A percentile compares a stretch with the other conserved stretches of the same genome.
These are phyloP conservation scores for Cataglyphis livida DNA, from an alignment of 2,888 invertebrate genomes.

Conservation along the genomic window DNA sequence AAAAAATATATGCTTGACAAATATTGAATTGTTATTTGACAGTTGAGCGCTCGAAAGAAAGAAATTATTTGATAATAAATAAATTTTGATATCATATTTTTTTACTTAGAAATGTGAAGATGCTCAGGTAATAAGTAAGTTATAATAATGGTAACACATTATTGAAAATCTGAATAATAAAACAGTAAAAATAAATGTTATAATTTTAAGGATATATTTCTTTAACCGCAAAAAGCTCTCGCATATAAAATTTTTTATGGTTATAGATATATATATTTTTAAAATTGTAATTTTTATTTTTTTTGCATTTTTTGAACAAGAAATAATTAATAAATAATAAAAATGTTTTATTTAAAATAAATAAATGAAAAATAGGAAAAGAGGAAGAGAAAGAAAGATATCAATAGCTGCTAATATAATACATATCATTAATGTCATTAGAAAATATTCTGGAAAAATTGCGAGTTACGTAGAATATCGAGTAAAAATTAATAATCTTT, in stretches of 20 bases:
- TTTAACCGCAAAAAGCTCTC: not conserved
- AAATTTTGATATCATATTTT: not conserved
- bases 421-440: not conserved
- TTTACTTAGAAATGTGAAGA: not conserved
- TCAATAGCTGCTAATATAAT: not conserved
- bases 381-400: not conserved
- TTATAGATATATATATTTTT: not conserved
- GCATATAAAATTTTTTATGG: not conserved
- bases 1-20: not conserved
- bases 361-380: not conserved
- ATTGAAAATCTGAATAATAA: not conserved
- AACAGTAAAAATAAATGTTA: not conserved
- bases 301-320: not conserved
- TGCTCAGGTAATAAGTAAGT: not conserved
- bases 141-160: not conserved
- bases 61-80: not conserved
- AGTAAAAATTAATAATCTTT: constrained; percentile 23
- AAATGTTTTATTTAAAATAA: not conserved
- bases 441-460: constrained; percentile 13
- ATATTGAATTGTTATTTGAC: not conserved
- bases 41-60: not conserved
- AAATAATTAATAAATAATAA: not conserved
- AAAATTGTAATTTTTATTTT: not conserved
- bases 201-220: not conserved
- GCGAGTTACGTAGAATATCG: constrained; percentile 4